These are phyloP conservation scores for Protophormia terraenovae DNA, from an alignment of 2,888 invertebrate species.

Conservation along the genomic window DNA sequence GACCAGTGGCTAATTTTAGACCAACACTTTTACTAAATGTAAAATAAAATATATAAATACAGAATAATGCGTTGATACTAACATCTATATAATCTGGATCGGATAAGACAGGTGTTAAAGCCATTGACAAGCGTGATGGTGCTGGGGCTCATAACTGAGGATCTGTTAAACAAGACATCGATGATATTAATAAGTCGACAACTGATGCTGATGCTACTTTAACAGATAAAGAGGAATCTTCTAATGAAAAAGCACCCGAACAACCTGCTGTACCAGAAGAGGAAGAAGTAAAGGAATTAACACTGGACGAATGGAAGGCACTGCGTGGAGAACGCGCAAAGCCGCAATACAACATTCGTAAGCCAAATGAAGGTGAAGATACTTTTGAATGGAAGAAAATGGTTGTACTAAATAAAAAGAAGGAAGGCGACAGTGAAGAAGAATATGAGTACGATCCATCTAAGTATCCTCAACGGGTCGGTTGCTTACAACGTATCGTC, in stretches of 20 bases:
- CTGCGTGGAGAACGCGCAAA: constrained; percentile 88
- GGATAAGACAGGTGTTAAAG: constrained; percentile 90
- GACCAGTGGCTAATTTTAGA: too few species aligned
- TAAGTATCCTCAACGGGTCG: constrained; percentile 92
- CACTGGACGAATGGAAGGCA: constrained; percentile 97
- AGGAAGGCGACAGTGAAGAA: constrained; percentile 84
- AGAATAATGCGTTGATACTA: too few species aligned
- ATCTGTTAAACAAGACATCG: constrained; percentile 94
- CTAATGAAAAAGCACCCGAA: constrained; percentile 80
- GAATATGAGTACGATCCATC: constrained; percentile 88
- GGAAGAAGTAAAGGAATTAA: constrained; percentile 92
- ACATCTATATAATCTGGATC: too few species aligned
- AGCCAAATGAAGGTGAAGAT: constrained; percentile 97
- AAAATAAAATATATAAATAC: too few species aligned
- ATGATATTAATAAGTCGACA: constrained; percentile 81
- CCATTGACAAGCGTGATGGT: constrained; percentile 96
- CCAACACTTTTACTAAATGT: too few species aligned
- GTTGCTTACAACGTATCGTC: constrained; percentile 91
- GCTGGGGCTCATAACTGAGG: constrained; percentile 98
- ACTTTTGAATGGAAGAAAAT: constrained; percentile 95
- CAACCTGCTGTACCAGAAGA: constrained; percentile 83
- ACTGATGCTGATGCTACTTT: constrained; percentile 71
- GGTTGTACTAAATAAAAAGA: constrained; percentile 87
- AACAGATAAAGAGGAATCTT: constrained; percentile 78
- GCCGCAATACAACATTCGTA: constrained; percentile 94